Evolutionary conservation across 1,140 invertebrate species (phyloP), one percentile per base, ranked within the genome.

Genomic region (Trichomalopsis sarcophagae): DNA sequence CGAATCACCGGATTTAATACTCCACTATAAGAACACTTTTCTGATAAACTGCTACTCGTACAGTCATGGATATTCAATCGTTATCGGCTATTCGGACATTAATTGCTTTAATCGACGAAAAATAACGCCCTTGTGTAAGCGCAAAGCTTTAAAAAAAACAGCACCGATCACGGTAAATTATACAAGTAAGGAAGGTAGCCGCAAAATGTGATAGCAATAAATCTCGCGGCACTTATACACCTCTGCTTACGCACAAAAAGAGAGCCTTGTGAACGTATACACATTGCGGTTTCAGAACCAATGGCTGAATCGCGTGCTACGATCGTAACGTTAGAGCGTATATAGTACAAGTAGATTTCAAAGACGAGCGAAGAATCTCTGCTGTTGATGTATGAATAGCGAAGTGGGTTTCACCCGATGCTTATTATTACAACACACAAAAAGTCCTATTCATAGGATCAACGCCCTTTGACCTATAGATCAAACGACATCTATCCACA

Each of bases 261-360:
- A 71, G 23, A 74, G 33, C 23, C 17, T 62, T 17, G 47, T 50
- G 11, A 1, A 62, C n/a, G 3, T 62, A n/a, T 55, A 55, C 14
- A 55, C 55, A 62, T 62, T n/a, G n/a, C n/a, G 17, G 50, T 1
- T 33, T 27, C 21, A 50, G 14, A 47, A 30, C 21, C 27, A 82
- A 82, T 77, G 50, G 74, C 0, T 9, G 30, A 83, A 76, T 83
- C 23, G 81, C 74, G 69, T 68, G 81, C 33, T 4, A 62, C 66
- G 33, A 13, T 77, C 74, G 30, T 11, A 5, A 44, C 40, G 40
- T 44, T 44, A 44, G 40, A 44, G 40, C 40, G 0, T 9, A 44
- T 40, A 14, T 14, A 11, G 5, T 47, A 17, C 33, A 71, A 1
- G 55, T 23, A 6, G 33, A 81, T 71, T 71, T 71, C 23, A 11